Evolutionary conservation across 2,888 invertebrate genomes (phyloP), one percentile per base, ranked within the genome.

Genomic region (Theodoxus fluviatilis): DNA sequence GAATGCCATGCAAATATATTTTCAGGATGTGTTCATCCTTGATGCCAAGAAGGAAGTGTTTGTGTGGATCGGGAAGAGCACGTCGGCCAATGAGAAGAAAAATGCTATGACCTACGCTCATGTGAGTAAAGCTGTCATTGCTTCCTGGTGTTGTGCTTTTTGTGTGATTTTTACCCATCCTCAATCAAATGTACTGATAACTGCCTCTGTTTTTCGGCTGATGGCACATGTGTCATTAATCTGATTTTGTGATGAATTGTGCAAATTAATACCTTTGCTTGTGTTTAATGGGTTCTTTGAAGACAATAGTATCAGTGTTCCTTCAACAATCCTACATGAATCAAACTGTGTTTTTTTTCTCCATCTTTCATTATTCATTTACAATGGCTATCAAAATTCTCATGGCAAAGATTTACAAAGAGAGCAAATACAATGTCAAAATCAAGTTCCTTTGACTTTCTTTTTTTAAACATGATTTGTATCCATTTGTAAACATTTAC

Each of bases 11-110:
- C 22, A 9, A 25, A n/a, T 66, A 38, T 61, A 28, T 49, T 73
- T 72, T n/a, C 71, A 83, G 83, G 85, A 84, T 77, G 85, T 82
- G n/a, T 83, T 81, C 71, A 71, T 85, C 6, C 73, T 81, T 37
- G 82, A 84, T 73, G 78, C 75, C 47, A 80, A 76, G 18, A 73
- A 71, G 6, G 77, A 76, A n/a, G 59, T 83, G 35, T 81, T 77
- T 73, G 83, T 84, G 3, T 84, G 81, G 80, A 73, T 84, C 49
- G 85, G 85, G 9, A 73, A 65, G n/a, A 73, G 73, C 22, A 81
- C 83, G 2, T 81, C 82, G 15, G 28, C 57, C 1, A 74, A 69
- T 25, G 85, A 85, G 68, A 78, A 75, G 71, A 76, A 75, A 55
- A 82, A 82, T 67, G 83, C 78, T 6, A 65, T 84, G 68, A 38